Base-by-base conservation (phyloP, 2,113 vertebrate species). In the Colinus virginianus region DNA sequence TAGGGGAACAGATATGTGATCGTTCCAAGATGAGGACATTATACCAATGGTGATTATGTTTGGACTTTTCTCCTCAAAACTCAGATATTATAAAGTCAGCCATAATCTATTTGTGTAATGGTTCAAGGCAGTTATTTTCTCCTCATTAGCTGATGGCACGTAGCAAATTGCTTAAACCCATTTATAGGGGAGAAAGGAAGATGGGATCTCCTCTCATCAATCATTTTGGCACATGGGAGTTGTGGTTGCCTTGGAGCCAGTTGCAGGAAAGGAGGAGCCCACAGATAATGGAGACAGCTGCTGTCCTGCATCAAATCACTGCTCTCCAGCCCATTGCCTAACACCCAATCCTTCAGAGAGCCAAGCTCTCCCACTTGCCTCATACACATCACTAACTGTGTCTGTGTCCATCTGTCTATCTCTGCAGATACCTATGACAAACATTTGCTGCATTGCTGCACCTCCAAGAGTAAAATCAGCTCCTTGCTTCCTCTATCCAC, bases 151-250 rank as follows among this genome's bases (percentile, higher is more conserved):
- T 88, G 78, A 36, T 40, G 32, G 55, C 58, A 82, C 0, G 1
- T 26, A 79, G 62, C 49, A 91, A 89, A 89, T 82, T 91, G 55
- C 38, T 90, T 77, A 74, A 87, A 63, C 20, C 10, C 16, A 58
- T 84, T 93, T 86, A 45, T 59, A 46, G 0, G 20, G 38, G 18
- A 17, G 22, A 71, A 78, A 70, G 25, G 59, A 71, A 89, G 64
- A 59, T 72, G 42, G 17, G 30, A 22, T 68, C 56, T 87, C 56
- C 32, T 84, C 55, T 81, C 43, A 90, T 84, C 70, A 62, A 23
- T 90, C 74, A 72, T 30, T 87, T 48, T 79, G 86, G 9, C 49
- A 72, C 0, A 1, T 25, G 38, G 53, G 62, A 88, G 62, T 53
- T 26, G 4, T 4, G 45, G 25, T 26, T 88, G 87, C 53, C 80